Conservation (phyloP, 2,888 invertebrate genomes). For the Andrena flavipes region DNA sequence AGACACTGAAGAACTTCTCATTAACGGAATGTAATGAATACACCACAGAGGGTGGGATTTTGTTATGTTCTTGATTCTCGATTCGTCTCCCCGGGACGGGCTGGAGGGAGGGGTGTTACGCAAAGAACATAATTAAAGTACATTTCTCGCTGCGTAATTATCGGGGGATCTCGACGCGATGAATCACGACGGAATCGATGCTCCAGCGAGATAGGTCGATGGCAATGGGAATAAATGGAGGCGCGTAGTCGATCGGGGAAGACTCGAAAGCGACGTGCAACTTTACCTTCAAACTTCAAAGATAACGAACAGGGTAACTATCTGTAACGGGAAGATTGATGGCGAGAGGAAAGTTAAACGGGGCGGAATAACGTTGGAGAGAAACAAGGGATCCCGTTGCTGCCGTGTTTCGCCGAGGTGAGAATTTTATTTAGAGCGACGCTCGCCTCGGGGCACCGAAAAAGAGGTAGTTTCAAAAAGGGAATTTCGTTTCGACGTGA, state of each 20-base stretch:
- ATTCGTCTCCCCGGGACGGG: background rate
- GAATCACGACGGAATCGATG: constrained; percentile 29
- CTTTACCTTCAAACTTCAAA: constrained; percentile 14
- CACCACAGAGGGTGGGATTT: constrained; percentile 19
- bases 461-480: background rate
- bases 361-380: background rate
- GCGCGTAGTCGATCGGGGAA: background rate
- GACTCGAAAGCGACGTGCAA: constrained; percentile 16
- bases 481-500: background rate
- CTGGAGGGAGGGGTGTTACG: background rate
- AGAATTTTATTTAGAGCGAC: background rate
- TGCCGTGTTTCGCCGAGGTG: background rate
- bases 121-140: constrained; percentile 54
- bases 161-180: constrained; percentile 13
- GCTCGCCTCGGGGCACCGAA: no score
- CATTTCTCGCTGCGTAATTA: constrained; percentile 33
- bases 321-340: constrained; percentile 10
- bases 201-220: background rate
- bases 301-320: background rate
- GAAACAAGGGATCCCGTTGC: no score
- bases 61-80: constrained; percentile 37
- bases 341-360: constrained; percentile 5
- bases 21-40: constrained; percentile 49
- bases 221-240: constrained; percentile 24
- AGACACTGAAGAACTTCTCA: constrained; percentile 54